A percentile compares a stretch with the other conserved stretches of the same genome.
phyloP scores from a whole-genome alignment of 2,888 invertebrate species.

The Diogma glabrata region DNA sequence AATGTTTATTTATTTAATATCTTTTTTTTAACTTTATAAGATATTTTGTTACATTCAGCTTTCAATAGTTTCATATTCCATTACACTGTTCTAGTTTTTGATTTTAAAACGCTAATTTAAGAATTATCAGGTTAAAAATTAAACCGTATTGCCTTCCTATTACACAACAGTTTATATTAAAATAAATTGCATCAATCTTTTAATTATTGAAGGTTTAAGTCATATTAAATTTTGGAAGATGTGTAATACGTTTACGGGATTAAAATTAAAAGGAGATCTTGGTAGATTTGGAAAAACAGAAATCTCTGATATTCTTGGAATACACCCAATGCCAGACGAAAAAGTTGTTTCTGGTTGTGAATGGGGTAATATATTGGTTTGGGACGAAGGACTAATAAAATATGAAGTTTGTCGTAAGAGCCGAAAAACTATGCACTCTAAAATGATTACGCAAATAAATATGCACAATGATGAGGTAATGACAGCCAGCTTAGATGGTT shows the following conservation, averaged over 20 bases:
- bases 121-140: too few species aligned
- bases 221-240: conserved; percentile 92
- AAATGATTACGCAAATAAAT: conserved; percentile 45
- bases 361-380: conserved; percentile 85
- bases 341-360: conserved; percentile 78
- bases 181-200: neutral
- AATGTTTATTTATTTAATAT: too few species aligned
- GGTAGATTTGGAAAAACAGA: conserved; percentile 88
- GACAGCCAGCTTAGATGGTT: conserved; percentile 57
- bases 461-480: conserved; percentile 31
- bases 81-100: too few species aligned
- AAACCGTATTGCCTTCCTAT: too few species aligned
- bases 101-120: too few species aligned
- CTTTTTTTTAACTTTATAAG: too few species aligned
- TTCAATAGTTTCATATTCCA: too few species aligned
- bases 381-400: conserved; percentile 84
- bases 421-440: conserved; percentile 61
- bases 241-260: conserved; percentile 78
- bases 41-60: too few species aligned
- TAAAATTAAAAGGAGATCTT: conserved; percentile 78
- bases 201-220: conserved; percentile 44
- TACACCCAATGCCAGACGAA: conserved; percentile 78
- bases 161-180: conserved; percentile 8
- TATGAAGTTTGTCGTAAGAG: conserved; percentile 64
- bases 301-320: conserved; percentile 76